Base-by-base conservation (phyloP, 2,797 vertebrate genomes). In the Brachymystax lenok region DNA sequence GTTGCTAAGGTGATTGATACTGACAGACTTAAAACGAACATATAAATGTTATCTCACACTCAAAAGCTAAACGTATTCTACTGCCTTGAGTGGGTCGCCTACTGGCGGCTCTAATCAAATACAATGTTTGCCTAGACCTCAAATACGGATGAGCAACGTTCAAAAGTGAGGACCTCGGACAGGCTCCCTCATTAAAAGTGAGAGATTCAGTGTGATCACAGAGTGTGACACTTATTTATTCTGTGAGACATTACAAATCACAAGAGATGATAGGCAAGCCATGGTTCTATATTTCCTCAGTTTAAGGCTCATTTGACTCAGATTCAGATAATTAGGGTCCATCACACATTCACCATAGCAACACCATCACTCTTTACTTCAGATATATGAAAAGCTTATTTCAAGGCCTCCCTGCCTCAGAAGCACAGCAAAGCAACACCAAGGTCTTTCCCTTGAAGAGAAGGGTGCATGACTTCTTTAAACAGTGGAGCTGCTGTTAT, bases 381-480 rank as follows among this genome's bases (percentile, higher is more conserved):
- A 46, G 40, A 46, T 46, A 46, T 46, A 13, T 46, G 10, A 46
- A 13, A 3, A 12, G 40, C 40, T 46, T 46, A 46, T 46, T 12
- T 46, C 10, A 46, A 46, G 40, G 2, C 3, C 40, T 13, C 40
- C 40, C 40, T 46, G 40, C 28, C 66, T 35, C 33, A 17, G 27
- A 30, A 68, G 16, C 16, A 35, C 14, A 17, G 33, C 66, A 16
- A 17, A 33, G 3, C 24, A 6, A 24, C 21, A 50, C 21, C 35
- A 24, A 71, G 21, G n/a, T 19, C 2, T 71, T 50, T 27, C 46
- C n/a, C 50, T 14, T 73, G 61, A 73, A 73, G 61, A 56, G 6
- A 10, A 33, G 66, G 76, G 59, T 76, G 73, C 72, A 51, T 54
- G 59, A 74, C 24, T 27, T 30, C 63, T 66, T 6, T 3, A 30